phyloP scores from a whole-genome alignment of 2,113 vertebrate species.

The Syngnathus floridae region DNA sequence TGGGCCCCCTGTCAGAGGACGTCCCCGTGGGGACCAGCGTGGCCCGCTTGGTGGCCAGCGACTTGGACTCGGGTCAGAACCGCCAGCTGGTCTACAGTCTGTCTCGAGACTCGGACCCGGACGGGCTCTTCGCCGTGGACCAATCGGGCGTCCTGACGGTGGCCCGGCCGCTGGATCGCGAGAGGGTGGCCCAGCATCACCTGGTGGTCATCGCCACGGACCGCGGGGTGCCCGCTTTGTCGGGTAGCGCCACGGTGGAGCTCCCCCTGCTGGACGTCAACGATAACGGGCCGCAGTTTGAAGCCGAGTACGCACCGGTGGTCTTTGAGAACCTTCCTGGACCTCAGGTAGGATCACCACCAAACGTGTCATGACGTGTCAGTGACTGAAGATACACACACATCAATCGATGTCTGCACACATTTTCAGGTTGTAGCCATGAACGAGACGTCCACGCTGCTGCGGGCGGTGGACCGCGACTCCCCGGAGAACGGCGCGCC shows the following conservation, averaged over 20 bases:
- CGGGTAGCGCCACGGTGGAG: conserved; percentile 75
- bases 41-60: conserved; percentile 73
- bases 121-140: conserved; percentile 73
- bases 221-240: conserved; percentile 70
- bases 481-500: conserved; percentile 76
- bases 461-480: conserved; percentile 75
- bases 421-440: conserved; percentile 64
- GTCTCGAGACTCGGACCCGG: conserved; percentile 73
- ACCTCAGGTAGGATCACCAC: conserved; percentile 52
- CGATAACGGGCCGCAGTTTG: conserved; percentile 84
- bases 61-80: conserved; percentile 80
- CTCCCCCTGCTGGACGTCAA: conserved; percentile 80
- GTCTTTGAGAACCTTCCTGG: conserved; percentile 77
- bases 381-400: too few species aligned
- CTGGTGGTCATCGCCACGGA: conserved; percentile 78
- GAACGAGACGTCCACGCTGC: conserved; percentile 76
- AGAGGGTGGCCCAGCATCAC: conserved; percentile 67
- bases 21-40: conserved; percentile 73
- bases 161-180: conserved; percentile 72
- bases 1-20: conserved; percentile 75
- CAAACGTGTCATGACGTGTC: background rate
- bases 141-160: conserved; percentile 73
- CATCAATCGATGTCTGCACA: background rate
- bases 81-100: conserved; percentile 78
- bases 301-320: conserved; percentile 72